A percentile compares a stretch with the other conserved stretches of the same genome.
Conservation (phyloP, 2,797 vertebrate genomes). For the Microctenopoma lineatum region DNA sequence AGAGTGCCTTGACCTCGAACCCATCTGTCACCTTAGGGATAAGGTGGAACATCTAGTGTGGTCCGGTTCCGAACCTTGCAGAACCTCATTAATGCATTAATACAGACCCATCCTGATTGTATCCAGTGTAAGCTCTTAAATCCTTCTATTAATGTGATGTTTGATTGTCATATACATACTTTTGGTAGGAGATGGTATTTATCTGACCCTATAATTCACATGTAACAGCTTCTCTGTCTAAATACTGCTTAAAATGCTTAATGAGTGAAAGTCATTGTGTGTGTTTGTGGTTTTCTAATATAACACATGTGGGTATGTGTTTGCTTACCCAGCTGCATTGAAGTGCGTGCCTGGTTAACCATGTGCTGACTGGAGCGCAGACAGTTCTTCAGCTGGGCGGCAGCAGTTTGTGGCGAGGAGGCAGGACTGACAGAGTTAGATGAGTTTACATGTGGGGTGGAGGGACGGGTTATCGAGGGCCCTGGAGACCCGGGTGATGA, state of each 20-base stretch:
- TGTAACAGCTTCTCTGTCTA: too few species aligned
- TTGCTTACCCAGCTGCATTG: conserved; percentile 89
- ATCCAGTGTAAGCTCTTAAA: not conserved
- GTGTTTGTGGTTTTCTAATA: conserved; percentile 6
- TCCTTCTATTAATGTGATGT: not conserved
- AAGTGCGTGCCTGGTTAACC: conserved; percentile 82
- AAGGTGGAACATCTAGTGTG: not conserved
- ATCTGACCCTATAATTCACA: too few species aligned
- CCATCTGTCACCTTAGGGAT: not conserved
- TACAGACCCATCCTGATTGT: not conserved
- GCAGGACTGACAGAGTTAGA: conserved; percentile 65
- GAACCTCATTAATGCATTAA: not conserved
- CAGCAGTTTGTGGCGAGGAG: conserved; percentile 84
- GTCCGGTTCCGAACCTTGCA: too few species aligned
- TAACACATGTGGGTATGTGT: conserved; percentile 7
- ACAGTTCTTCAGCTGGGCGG: conserved; percentile 88
- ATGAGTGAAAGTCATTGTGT: not conserved
- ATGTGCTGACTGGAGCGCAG: conserved; percentile 87
- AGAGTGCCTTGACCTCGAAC: not conserved
- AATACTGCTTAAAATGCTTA: conserved; percentile 9
- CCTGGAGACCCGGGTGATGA: conserved; percentile 82
- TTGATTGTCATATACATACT: not conserved
- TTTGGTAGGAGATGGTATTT: not conserved
- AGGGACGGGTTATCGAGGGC: conserved; percentile 81
- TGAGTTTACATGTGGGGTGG: conserved; percentile 84